Evolutionary conservation across 2,888 invertebrate genomes (phyloP).

Genomic region (Tetranychus piercei): DNA sequence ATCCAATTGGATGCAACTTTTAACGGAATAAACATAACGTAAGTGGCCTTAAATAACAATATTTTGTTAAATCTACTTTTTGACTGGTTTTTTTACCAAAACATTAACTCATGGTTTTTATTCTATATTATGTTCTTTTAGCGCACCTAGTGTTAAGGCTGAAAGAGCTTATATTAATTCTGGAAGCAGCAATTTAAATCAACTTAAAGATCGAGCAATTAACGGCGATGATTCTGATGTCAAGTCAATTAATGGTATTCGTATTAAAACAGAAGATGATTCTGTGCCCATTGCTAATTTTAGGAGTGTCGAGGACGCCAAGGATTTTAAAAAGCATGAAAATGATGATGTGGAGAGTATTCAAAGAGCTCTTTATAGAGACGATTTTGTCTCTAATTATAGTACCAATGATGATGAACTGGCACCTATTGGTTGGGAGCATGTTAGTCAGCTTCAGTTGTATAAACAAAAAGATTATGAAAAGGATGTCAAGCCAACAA

Average conservation of each 20-base stretch:
- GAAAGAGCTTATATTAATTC: too few species aligned
- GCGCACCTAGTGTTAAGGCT: too few species aligned
- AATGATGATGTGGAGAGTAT: not conserved
- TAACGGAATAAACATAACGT: not conserved
- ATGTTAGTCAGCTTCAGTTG: not conserved
- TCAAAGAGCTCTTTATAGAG: not conserved
- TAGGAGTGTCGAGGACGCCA: too few species aligned
- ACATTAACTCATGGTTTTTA: not conserved
- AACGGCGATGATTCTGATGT: too few species aligned
- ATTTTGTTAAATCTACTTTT: not conserved
- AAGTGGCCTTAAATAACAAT: not conserved
- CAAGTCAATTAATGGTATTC: too few species aligned
- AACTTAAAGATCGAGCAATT: too few species aligned
- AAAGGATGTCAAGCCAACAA: not conserved
- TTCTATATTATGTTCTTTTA: not conserved
- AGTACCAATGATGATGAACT: not conserved
- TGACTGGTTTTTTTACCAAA: not conserved
- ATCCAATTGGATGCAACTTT: not conserved
- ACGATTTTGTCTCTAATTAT: not conserved
- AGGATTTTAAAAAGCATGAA: too few species aligned
- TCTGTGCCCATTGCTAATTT: too few species aligned
- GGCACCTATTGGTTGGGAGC: not conserved
- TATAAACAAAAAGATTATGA: not conserved
- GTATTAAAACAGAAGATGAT: too few species aligned
- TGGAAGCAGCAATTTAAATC: too few species aligned